Conservation (phyloP, 2,888 invertebrate genomes). For the Agrochola macilenta region DNA sequence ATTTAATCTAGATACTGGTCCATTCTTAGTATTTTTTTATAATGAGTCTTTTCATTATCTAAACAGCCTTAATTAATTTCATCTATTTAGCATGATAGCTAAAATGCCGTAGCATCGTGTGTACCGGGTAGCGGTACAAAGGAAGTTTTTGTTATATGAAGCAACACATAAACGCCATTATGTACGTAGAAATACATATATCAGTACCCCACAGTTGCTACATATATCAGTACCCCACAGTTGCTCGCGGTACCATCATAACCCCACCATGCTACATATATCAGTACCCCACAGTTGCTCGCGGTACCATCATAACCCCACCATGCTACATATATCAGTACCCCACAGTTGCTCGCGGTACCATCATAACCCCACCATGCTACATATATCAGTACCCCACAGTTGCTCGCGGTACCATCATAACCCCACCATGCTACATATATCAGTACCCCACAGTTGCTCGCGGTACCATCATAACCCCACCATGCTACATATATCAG, state of each 20-base stretch:
- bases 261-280: constrained; percentile 47
- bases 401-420: constrained; percentile 46
- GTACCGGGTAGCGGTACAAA: constrained; percentile 49
- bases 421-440: constrained; percentile 42
- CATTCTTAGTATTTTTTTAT: too few relatives aligned
- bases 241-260: constrained; percentile 49
- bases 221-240: background rate
- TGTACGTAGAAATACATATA: background rate
- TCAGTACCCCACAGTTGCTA: too few relatives aligned
- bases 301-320: constrained; percentile 48
- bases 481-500: constrained; percentile 48
- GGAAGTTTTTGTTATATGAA: constrained; percentile 61
- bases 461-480: constrained; percentile 47
- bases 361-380: constrained; percentile 48
- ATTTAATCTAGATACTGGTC: background rate
- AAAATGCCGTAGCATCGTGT: constrained; percentile 45
- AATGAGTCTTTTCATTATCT: background rate
- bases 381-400: constrained; percentile 41
- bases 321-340: constrained; percentile 46
- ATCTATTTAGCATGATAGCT: background rate
- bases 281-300: constrained; percentile 23
- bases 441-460: constrained; percentile 38
- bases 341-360: constrained; percentile 27
- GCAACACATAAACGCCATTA: constrained; percentile 18
- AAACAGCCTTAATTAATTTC: background rate